Evolutionary conservation across 2,888 invertebrate species (phyloP).

Genomic region (Trissolcus brochymenae): DNA sequence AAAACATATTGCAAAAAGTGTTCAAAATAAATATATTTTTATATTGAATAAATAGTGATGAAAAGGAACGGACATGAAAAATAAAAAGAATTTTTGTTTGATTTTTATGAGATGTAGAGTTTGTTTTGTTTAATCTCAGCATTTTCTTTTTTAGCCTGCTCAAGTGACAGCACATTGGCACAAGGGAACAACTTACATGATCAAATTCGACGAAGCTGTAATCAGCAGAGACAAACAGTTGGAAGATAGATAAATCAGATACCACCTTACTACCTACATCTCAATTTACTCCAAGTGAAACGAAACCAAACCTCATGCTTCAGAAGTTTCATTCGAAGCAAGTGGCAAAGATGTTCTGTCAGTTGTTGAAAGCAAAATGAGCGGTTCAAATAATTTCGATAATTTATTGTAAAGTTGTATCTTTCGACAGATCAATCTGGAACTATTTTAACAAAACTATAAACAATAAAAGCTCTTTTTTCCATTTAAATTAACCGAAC

Average conservation of each 20-base stretch:
- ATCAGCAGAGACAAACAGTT: slow-evolving; percentile 92
- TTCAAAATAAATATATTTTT: too few relatives aligned
- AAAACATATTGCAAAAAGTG: too few relatives aligned
- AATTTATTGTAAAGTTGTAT: neutral
- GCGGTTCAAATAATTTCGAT: neutral
- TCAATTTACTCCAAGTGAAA: neutral
- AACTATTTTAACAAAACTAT: slow-evolving; percentile 14
- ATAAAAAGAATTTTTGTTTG: too few relatives aligned
- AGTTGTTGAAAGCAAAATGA: neutral
- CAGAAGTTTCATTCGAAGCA: too few relatives aligned
- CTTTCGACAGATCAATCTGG: neutral
- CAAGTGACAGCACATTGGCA: slow-evolving; percentile 99
- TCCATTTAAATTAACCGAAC: slow-evolving; percentile 78
- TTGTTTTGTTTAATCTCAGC: too few relatives aligned
- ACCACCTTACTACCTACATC: too few relatives aligned
- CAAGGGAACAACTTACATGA: slow-evolving; percentile 99
- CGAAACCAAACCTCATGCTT: too few relatives aligned
- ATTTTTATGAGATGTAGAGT: too few relatives aligned
- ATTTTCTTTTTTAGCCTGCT: slow-evolving; percentile 84
- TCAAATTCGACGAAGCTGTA: slow-evolving; percentile 96
- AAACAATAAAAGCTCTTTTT: slow-evolving; percentile 6
- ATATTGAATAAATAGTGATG: too few relatives aligned
- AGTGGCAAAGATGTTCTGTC: too few relatives aligned
- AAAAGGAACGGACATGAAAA: too few relatives aligned
- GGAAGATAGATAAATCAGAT: slow-evolving; percentile 84